phyloP scores from a whole-genome alignment of 1,140 invertebrate species.

The Drosophila ironensis region DNA sequence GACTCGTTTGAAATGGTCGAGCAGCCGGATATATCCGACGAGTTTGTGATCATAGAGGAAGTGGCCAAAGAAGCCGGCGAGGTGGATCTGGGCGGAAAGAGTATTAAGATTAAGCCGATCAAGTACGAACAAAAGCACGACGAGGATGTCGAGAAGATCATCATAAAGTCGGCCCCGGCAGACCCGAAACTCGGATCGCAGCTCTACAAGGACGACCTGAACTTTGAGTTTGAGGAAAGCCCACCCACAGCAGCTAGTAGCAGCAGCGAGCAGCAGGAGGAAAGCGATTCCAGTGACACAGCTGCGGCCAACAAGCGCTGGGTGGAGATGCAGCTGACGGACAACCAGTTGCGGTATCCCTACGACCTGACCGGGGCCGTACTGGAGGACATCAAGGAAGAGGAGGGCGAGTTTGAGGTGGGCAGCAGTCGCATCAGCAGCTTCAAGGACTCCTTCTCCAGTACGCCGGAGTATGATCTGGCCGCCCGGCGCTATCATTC shows the following conservation, averaged over 20 bases:
- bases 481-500: constrained; percentile 90
- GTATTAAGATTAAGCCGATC: constrained; percentile 85
- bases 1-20: constrained; percentile 95
- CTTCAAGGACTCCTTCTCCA: constrained; percentile 89
- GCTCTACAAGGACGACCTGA: constrained; percentile 84
- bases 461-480: constrained; percentile 92
- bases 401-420: constrained; percentile 92
- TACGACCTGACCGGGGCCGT: constrained; percentile 90
- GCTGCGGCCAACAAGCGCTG: constrained; percentile 92
- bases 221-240: constrained; percentile 90
- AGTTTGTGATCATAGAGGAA: constrained; percentile 93
- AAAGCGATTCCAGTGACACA: constrained; percentile 84
- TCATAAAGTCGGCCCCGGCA: constrained; percentile 85
- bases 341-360: constrained; percentile 85
- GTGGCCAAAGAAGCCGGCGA: constrained; percentile 92
- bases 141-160: constrained; percentile 89
- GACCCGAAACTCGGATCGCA: constrained; percentile 82
- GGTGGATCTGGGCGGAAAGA: constrained; percentile 90
- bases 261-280: constrained; percentile 71
- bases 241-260: constrained; percentile 83
- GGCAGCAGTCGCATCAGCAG: constrained; percentile 90
- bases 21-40: constrained; percentile 92
- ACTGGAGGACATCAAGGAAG: constrained; percentile 95
- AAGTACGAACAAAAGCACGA: constrained; percentile 86
- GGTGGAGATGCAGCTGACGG: constrained; percentile 93